Evolutionary conservation across 2,113 vertebrate species (phyloP), one percentile per base, ranked within the genome.

Genomic region (Naja naja): DNA sequence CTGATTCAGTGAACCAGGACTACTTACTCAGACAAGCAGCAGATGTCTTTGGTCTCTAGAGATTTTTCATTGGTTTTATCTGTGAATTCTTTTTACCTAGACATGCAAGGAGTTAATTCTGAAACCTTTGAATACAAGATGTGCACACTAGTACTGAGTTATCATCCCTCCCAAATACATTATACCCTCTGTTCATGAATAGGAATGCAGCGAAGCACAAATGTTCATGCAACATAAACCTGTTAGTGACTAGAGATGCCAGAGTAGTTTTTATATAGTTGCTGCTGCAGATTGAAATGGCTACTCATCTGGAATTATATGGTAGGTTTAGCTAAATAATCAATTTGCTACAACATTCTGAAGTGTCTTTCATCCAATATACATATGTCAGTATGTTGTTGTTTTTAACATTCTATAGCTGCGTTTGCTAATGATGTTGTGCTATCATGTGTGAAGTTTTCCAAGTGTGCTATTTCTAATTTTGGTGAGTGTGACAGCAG

Each of bases 211-310:
- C 2, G 60, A 49, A 47, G 56, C 58, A 64, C 58, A 69, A 90
- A 90, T n/a, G 27, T n/a, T 90, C 45, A 69, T 64, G 89, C 58
- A 69, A 49, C 43, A n/a, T 90, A 74, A 90, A 81, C 60, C 69
- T 6, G 49, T 54, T 34, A 53, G 30, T 53, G 23, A 81, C 49
- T 90, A 54, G 64, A 53, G 34, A 81, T 53, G 52, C 10, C 90
- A 81, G n/a, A 74, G 11, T 81, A n/a, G 45, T 52, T 53, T 89
- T 30, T 60, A 89, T 27, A 89, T 60, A 27, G 56, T 89, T 58
- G 89, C 89, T 89, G 55, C 56, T 60, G 47, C 55, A 89, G 89
- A 89, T 58, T 89, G 89, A 89, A 60, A 89, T 30, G n/a, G 90
- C n/a, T 85, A 34, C 47, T 90, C 64, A 54, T 81, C 49, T 91